phyloP scores from a whole-genome alignment of 2,797 vertebrate species.

The Megalops cyprinoides region DNA sequence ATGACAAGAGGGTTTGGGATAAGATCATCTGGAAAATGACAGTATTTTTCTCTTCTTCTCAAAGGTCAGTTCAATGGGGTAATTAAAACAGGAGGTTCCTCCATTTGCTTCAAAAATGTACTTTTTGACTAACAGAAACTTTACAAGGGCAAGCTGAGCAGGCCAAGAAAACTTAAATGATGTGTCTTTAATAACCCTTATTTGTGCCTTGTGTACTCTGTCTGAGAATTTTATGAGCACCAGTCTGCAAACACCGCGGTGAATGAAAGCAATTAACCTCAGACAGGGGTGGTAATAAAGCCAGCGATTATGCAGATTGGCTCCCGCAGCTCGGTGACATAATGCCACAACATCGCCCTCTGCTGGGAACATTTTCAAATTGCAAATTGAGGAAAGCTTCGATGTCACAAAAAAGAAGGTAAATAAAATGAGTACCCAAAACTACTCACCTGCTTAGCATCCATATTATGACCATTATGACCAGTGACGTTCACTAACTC shows the following conservation, averaged over 20 bases:
- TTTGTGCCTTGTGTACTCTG: constrained; percentile 18
- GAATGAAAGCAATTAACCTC: constrained; percentile 13
- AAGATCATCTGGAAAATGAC: not conserved
- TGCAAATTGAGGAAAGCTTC: not conserved
- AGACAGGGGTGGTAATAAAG: constrained; percentile 11
- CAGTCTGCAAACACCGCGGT: constrained; percentile 4
- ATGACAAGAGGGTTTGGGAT: not conserved
- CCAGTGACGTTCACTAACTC: not conserved
- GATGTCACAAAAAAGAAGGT: not conserved
- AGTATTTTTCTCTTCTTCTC: constrained; percentile 5
- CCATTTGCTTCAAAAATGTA: not conserved
- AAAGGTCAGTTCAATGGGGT: not conserved
- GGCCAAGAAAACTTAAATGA: not conserved
- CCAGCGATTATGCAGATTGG: not conserved
- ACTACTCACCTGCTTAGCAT: not conserved
- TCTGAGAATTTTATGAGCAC: not conserved
- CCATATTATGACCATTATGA: not conserved
- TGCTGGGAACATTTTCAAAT: not conserved
- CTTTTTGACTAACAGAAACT: not conserved
- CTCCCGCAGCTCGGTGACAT: not conserved
- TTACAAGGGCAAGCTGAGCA: not conserved
- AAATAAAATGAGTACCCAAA: not conserved
- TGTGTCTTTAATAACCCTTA: not conserved
- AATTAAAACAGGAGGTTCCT: not conserved
- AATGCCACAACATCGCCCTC: constrained; percentile 21